phyloP scores from a whole-genome alignment of 2,888 invertebrate genomes.

The Drosophila greeni region DNA sequence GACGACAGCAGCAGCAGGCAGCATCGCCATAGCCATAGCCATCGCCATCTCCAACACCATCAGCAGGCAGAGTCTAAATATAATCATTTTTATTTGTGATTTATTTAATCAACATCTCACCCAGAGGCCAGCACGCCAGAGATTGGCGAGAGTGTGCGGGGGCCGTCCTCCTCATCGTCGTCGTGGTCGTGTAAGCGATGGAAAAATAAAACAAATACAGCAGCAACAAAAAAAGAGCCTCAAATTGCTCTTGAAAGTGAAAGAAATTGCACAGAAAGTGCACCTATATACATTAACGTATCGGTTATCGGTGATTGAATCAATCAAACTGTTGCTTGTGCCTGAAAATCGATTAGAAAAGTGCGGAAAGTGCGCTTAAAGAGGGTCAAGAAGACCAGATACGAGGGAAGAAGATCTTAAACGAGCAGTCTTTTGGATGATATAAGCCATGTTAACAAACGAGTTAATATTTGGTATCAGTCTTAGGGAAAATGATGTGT shows the following conservation, averaged over 20 bases:
- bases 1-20: conserved; percentile 27
- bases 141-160: conserved; percentile 24
- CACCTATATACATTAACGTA: conserved; percentile 17
- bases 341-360: conserved; percentile 8
- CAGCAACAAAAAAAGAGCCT: conserved; percentile 14
- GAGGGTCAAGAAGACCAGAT: not conserved
- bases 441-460: not conserved
- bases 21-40: conserved; percentile 31
- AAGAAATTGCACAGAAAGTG: conserved; percentile 34
- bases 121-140: conserved; percentile 24
- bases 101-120: conserved; percentile 43
- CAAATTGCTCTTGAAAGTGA: conserved; percentile 55
- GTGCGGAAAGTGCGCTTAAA: conserved; percentile 11
- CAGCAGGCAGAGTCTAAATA: conserved; percentile 39
- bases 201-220: conserved; percentile 15
- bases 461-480: not conserved
- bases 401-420: not conserved
- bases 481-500: too few species aligned
- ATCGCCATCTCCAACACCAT: conserved; percentile 4
- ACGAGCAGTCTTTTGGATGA: not conserved
- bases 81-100: conserved; percentile 50
- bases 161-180: conserved; percentile 1
- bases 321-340: conserved; percentile 13
- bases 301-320: conserved; percentile 14
- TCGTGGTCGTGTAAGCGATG: conserved; percentile 10